Conservation (phyloP, 2,113 vertebrate species). For the Mesembrinibis cayennensis region DNA sequence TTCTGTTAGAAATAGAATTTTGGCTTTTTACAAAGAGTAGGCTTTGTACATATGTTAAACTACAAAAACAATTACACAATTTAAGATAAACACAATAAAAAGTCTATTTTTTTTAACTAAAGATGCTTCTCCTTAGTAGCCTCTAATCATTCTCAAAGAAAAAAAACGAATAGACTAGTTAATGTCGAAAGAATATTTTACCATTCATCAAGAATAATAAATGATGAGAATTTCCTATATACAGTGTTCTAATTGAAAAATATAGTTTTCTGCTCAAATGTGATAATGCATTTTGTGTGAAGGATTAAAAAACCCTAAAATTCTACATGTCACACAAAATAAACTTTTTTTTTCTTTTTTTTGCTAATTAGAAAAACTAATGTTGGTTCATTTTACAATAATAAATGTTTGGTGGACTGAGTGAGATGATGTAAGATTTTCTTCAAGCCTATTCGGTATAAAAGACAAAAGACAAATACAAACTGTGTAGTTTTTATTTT, state of each 20-base stretch:
- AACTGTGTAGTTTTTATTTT: neutral
- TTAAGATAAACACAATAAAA: slow-evolving; percentile 15
- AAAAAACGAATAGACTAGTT: slow-evolving; percentile 26
- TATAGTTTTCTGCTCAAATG: slow-evolving; percentile 24
- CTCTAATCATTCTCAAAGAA: slow-evolving; percentile 11
- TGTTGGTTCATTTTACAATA: neutral
- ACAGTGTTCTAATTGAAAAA: slow-evolving; percentile 19
- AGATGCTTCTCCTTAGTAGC: neutral
- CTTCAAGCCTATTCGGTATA: neutral
- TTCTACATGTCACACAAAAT: slow-evolving; percentile 6
- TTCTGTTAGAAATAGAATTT: neutral
- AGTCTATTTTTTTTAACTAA: neutral
- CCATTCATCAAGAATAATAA: slow-evolving; percentile 15
- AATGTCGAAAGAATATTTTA: slow-evolving; percentile 23
- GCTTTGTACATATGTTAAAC: neutral
- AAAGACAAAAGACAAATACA: neutral
- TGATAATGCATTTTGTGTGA: neutral
- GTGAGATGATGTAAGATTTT: neutral
- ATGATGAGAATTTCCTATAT: neutral
- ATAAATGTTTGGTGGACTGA: neutral
- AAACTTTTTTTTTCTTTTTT: neutral
- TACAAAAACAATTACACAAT: neutral
- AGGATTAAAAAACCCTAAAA: slow-evolving; percentile 8
- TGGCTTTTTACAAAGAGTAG: neutral
- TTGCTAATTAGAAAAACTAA: neutral